Conservation (phyloP, 2,113 vertebrate genomes). For the Trogon melanurus region DNA sequence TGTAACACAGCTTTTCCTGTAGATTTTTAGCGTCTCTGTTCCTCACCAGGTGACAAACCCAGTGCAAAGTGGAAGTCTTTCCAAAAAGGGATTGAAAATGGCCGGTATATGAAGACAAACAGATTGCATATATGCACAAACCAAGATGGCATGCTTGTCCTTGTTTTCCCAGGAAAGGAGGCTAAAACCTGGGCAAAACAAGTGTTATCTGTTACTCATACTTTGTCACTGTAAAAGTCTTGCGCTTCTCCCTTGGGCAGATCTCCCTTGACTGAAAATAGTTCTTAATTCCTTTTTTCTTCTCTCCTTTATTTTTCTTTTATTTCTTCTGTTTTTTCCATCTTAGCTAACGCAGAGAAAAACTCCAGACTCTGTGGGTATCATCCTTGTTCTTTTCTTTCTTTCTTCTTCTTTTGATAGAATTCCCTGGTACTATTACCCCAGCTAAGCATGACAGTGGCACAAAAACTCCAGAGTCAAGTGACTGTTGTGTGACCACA, state of each 20-base stretch:
- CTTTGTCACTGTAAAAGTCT: background rate
- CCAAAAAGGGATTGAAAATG: background rate
- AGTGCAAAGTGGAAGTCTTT: background rate
- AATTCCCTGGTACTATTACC: background rate
- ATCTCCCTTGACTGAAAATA: background rate
- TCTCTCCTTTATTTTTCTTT: background rate
- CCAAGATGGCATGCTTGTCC: background rate
- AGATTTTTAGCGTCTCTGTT: background rate
- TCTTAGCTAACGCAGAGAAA: background rate
- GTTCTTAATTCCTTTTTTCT: background rate
- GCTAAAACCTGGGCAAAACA: background rate
- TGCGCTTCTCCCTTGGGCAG: background rate
- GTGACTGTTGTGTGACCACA: background rate
- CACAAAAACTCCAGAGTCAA: background rate
- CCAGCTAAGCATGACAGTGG: background rate
- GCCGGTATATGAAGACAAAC: background rate
- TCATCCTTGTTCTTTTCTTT: background rate
- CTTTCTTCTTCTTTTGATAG: background rate
- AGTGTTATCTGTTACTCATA: background rate
- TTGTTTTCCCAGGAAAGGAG: background rate
- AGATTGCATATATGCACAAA: background rate
- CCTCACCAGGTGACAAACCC: background rate
- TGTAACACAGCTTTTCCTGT: background rate
- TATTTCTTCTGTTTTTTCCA: background rate
- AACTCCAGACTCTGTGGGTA: background rate